Evolutionary conservation across 2,797 vertebrate genomes (phyloP).

Genomic region (Helicolenus hilgendorfi): DNA sequence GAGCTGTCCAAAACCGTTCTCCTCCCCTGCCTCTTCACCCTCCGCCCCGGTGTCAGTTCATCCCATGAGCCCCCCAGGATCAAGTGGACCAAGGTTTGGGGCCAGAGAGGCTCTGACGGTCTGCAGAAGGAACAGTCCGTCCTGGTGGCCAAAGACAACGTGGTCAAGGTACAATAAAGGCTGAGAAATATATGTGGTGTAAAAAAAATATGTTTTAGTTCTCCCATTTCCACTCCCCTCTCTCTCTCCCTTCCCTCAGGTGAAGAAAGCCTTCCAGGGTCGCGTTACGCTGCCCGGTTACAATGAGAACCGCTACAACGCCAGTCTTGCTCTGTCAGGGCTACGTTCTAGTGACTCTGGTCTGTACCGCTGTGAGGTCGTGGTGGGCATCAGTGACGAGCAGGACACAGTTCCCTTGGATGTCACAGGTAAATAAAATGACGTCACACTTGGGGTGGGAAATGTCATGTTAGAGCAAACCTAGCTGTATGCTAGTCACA

Average conservation of each 20-base stretch:
- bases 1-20: slow-evolving; percentile 93
- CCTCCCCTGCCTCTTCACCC: slow-evolving; percentile 95
- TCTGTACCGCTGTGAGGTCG: slow-evolving; percentile 97
- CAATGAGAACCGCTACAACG: slow-evolving; percentile 92
- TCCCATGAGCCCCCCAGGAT: slow-evolving; percentile 92
- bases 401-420: slow-evolving; percentile 96
- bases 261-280: slow-evolving; percentile 95
- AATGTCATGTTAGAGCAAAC: background rate
- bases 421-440: slow-evolving; percentile 92
- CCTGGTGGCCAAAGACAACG: slow-evolving; percentile 96
- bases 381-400: slow-evolving; percentile 96
- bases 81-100: slow-evolving; percentile 97
- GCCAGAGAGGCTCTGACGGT: slow-evolving; percentile 90
- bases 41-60: slow-evolving; percentile 83
- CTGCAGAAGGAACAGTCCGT: slow-evolving; percentile 93
- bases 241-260: slow-evolving; percentile 48
- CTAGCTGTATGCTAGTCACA: no score
- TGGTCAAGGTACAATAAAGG: slow-evolving; percentile 89
- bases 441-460: background rate
- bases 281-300: slow-evolving; percentile 93
- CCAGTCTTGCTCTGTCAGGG: slow-evolving; percentile 91
- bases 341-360: slow-evolving; percentile 95
- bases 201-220: background rate
- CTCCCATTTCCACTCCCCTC: background rate
- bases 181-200: background rate